Conservation (phyloP, 2,888 invertebrate species). For the Cetonia aurata region DNA sequence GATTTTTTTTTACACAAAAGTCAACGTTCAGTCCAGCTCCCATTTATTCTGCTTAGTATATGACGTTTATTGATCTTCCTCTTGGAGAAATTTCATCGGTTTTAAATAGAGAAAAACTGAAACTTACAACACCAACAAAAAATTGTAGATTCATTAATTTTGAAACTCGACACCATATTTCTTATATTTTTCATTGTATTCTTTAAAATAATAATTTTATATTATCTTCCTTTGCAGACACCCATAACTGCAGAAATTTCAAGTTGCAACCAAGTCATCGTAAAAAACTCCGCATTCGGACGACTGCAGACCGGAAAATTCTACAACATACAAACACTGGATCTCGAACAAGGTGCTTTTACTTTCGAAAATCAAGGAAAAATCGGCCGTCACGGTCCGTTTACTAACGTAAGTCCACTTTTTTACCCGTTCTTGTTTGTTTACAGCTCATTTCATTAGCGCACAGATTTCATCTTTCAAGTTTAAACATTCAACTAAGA, state of each 20-base stretch:
- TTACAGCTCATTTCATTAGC: neutral
- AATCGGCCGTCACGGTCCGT: constrained; percentile 76
- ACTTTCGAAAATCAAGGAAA: constrained; percentile 72
- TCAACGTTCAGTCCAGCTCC: too few species aligned
- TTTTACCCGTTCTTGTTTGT: too few species aligned
- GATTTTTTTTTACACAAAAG: too few species aligned
- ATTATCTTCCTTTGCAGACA: constrained; percentile 66
- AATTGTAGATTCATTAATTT: neutral
- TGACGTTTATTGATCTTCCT: too few species aligned
- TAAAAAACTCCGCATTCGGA: constrained; percentile 76
- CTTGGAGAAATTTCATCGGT: too few species aligned
- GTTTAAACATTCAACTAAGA: too few species aligned
- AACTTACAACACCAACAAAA: too few species aligned
- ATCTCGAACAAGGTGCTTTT: constrained; percentile 74
- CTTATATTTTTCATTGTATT: neutral
- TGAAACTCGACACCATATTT: neutral
- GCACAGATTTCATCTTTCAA: too few species aligned
- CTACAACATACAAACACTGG: constrained; percentile 70
- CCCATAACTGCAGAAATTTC: constrained; percentile 74
- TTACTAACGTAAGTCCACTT: constrained; percentile 63
- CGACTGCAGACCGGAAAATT: constrained; percentile 75
- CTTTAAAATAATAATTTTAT: neutral
- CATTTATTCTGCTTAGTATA: too few species aligned
- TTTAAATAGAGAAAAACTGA: too few species aligned
- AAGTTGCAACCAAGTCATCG: constrained; percentile 71